Evolutionary conservation across 2,888 invertebrate genomes (phyloP), one percentile per base, ranked within the genome.

Genomic region (Zelleria hepariella): DNA sequence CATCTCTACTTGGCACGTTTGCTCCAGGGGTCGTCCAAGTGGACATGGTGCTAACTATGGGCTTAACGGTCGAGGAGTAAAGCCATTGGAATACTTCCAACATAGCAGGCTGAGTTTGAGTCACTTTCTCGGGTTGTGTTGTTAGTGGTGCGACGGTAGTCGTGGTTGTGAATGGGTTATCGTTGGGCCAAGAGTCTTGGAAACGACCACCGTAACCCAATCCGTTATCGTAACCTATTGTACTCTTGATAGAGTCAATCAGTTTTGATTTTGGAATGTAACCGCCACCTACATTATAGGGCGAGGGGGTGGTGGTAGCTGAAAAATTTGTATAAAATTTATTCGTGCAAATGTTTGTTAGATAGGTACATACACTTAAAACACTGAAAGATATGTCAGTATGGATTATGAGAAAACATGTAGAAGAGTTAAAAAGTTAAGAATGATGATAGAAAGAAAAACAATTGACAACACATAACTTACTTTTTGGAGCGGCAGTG

Each of bases 21-120:
- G 80, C 77, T 73, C 76, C 81, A 59, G 83, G 66, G 60, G 80
- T 75, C 58, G 82, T 72, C 68, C 78, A 70, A 64, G 81, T 81
- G 55, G 86, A 81, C 70, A 86, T 73, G 64, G 81, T 80, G 68
- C 78, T 82, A 71, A 82, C 71, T 64, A 82, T 81, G 63, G 81
- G 89, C 83, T 86, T 87, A 70, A 87, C 71, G 67, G 88, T 88
- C 59, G 88, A 80, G 62, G 88, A 78, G 65, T 80, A 86, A 64
- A 89, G 78, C 82, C 89, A 89, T 73, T 89, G 87, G 76, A 89
- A 87, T 65, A 87, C 84, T 75, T 89, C 86, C 73, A 89, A 79
- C 80, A 89, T 84, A 65, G 89, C 87, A 60, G 90, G 85, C 70
- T 86, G 87, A 63, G 87, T 80, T 70, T 80, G 83, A 59, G 90